Evolutionary conservation across 2,888 invertebrate species (phyloP).

Genomic region (Lepeophtheirus nordmannii): DNA sequence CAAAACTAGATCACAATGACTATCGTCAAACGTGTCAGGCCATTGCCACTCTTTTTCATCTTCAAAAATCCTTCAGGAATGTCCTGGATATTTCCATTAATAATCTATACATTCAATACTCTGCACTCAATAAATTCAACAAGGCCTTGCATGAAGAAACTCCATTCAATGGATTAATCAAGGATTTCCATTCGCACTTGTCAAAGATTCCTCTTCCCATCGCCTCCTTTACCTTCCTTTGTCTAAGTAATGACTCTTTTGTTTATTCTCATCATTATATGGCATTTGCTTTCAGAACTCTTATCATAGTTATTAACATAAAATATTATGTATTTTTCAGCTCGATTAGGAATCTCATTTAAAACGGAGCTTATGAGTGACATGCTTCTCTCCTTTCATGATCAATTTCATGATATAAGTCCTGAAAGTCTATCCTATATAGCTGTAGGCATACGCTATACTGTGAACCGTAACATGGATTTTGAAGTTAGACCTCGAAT

Average conservation of each 20-base stretch:
- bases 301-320: no score
- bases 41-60: neutral
- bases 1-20: neutral
- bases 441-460: constrained; percentile 1
- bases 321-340: neutral
- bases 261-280: no score
- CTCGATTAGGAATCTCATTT: neutral
- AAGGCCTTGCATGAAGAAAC: neutral
- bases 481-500: constrained; percentile 2
- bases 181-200: neutral
- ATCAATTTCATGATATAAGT: neutral
- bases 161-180: neutral
- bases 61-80: neutral
- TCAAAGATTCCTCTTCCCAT: neutral
- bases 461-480: neutral
- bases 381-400: neutral
- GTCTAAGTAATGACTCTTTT: neutral
- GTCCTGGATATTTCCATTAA: neutral
- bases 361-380: neutral
- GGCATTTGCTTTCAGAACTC: no score
- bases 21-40: neutral
- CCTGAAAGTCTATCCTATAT: neutral
- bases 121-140: neutral
- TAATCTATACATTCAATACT: neutral
- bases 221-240: neutral